A percentile compares a stretch with the other conserved stretches of the same genome.
These are phyloP conservation scores for Pogona vitticeps DNA, from an alignment of 2,113 vertebrate genomes.

Conservation along the genomic window DNA sequence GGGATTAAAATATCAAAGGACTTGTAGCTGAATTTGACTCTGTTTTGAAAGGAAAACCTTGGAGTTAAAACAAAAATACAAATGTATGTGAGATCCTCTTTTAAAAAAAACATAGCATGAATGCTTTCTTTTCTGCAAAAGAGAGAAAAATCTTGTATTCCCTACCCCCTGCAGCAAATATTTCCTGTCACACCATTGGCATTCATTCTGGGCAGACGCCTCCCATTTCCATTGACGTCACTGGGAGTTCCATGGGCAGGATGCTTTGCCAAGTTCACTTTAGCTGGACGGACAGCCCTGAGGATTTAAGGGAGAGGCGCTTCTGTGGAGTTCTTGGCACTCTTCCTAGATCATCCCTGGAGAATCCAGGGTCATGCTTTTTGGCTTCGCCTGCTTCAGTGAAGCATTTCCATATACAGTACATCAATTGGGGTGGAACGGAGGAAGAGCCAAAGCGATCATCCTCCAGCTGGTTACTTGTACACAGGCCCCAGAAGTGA, in stretches of 20 bases:
- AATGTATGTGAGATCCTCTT: background rate
- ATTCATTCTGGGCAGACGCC: background rate
- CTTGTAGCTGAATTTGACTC: background rate
- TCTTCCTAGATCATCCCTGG: background rate
- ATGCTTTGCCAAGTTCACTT: background rate
- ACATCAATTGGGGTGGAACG: background rate
- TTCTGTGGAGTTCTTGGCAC: background rate
- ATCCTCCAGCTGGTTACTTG: background rate
- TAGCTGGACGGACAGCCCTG: rapidly evolving
- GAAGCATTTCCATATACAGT: background rate
- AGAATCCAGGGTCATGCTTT: background rate
- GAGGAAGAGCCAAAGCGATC: background rate
- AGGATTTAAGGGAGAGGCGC: background rate
- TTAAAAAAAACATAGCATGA: background rate
- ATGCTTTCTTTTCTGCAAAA: background rate
- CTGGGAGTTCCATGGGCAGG: background rate
- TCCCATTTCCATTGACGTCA: slow-evolving; percentile 31
- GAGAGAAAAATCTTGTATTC: background rate
- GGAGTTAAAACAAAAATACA: background rate
- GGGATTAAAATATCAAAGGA: background rate
- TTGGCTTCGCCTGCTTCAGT: background rate
- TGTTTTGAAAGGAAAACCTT: background rate
- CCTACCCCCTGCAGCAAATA: rapidly evolving
- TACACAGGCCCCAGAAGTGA: background rate
- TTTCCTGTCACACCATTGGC: slow-evolving; percentile 10